Conservation (phyloP, 2,113 vertebrate species). For the Megaceryle maxima region DNA sequence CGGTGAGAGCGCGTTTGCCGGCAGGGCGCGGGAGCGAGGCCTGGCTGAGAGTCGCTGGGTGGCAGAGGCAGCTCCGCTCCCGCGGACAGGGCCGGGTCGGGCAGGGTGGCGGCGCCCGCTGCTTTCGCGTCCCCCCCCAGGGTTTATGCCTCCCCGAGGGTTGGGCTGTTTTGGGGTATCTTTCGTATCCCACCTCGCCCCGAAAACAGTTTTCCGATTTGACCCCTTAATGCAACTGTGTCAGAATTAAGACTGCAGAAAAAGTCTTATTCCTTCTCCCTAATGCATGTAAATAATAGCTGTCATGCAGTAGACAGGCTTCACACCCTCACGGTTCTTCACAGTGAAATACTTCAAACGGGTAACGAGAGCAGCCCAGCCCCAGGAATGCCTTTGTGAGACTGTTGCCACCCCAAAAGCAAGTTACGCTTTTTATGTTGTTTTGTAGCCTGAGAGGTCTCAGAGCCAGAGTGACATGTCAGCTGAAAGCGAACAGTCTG, state of each 20-base stretch:
- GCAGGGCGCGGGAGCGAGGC: neutral
- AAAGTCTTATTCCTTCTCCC: neutral
- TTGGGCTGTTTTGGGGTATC: rapidly evolving
- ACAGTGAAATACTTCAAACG: neutral
- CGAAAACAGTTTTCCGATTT: neutral
- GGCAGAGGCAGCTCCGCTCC: neutral
- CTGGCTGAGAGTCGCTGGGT: neutral
- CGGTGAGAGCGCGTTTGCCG: neutral
- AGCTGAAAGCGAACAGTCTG: neutral
- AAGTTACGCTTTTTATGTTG: neutral
- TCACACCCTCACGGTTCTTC: neutral
- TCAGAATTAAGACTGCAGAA: neutral
- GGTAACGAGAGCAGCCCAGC: neutral
- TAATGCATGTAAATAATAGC: neutral
- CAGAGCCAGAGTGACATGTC: neutral
- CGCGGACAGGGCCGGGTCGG: neutral
- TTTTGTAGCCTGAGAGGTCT: neutral
- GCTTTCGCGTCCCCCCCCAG: neutral
- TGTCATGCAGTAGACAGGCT: neutral
- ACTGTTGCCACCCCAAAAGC: rapidly evolving
- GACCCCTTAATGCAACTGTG: neutral
- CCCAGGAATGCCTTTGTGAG: neutral
- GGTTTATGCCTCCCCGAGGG: neutral
- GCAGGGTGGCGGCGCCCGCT: neutral
- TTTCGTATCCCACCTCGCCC: neutral